Conservation (phyloP, 2,113 vertebrate genomes). For the Heterotilapia buettikoferi region DNA sequence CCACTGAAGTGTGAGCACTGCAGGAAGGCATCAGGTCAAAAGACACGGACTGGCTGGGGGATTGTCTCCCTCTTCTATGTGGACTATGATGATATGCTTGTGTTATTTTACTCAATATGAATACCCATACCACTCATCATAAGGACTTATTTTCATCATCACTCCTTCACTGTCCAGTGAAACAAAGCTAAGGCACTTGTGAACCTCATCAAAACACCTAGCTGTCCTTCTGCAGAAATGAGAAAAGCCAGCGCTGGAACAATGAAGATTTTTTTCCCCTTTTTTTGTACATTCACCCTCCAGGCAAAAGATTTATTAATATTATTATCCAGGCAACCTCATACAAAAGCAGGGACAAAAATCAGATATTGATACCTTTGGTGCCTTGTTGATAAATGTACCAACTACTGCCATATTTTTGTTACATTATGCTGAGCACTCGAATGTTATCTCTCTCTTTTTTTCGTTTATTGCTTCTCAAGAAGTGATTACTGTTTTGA, state of each 20-base stretch:
- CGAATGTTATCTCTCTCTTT: conserved; percentile 74
- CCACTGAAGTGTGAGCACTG: conserved; percentile 72
- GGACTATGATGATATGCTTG: conserved; percentile 61
- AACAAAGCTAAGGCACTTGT: conserved; percentile 52
- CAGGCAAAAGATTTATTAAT: conserved; percentile 35
- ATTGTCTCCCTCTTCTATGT: conserved; percentile 6
- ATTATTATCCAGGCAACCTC: conserved; percentile 65
- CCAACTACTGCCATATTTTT: conserved; percentile 83
- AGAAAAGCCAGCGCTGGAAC: conserved; percentile 54
- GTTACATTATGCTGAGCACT: conserved; percentile 78
- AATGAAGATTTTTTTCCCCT: conserved; percentile 13
- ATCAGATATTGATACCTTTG: conserved; percentile 69
- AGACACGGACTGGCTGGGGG: neutral
- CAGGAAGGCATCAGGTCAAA: conserved; percentile 21
- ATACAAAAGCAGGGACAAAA: conserved; percentile 69
- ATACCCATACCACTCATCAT: conserved; percentile 39
- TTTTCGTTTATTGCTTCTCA: conserved; percentile 80
- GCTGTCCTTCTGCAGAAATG: conserved; percentile 36
- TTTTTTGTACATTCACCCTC: conserved; percentile 56
- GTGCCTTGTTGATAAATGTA: conserved; percentile 89
- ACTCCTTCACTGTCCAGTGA: conserved; percentile 49
- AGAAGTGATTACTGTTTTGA: conserved; percentile 83
- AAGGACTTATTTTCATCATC: conserved; percentile 45
- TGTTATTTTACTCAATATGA: conserved; percentile 58
- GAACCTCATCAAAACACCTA: conserved; percentile 24